Conservation (phyloP, 2,888 invertebrate species). For the Phymatocera aterrima region DNA sequence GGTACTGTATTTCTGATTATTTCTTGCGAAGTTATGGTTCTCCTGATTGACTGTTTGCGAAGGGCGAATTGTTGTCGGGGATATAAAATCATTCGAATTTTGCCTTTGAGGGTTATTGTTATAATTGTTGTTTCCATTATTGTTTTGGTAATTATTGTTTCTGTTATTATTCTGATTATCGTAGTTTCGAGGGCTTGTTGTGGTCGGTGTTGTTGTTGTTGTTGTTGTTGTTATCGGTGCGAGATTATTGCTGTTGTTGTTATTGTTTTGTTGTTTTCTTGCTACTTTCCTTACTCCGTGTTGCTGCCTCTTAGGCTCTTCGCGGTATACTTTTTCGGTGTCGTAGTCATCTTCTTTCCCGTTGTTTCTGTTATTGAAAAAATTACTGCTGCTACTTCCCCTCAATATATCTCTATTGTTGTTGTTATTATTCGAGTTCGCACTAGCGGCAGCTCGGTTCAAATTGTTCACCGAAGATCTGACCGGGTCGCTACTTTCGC, state of each 20-base stretch:
- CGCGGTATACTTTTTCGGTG: conserved; percentile 75
- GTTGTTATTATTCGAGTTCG: conserved; percentile 63
- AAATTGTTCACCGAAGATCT: conserved; percentile 67
- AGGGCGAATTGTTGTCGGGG: conserved; percentile 26
- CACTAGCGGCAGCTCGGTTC: conserved; percentile 64
- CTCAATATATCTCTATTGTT: conserved; percentile 59
- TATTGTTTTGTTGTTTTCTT: conserved; percentile 62
- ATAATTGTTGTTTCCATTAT: conserved; percentile 24
- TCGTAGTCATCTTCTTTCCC: conserved; percentile 76
- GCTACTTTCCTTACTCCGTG: conserved; percentile 64
- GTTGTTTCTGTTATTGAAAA: conserved; percentile 70
- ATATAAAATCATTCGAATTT: conserved; percentile 3
- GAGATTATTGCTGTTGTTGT: conserved; percentile 49
- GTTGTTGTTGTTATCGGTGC: conserved; percentile 54
- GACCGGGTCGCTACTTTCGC: conserved; percentile 74
- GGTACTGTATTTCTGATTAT: conserved; percentile 53
- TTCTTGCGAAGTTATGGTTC: conserved; percentile 33
- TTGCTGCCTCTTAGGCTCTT: conserved; percentile 69
- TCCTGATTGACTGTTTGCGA: not conserved
- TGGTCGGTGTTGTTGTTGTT: conserved; percentile 58
- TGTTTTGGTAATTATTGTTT: conserved; percentile 52
- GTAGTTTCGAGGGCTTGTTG: conserved; percentile 52
- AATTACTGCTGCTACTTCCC: conserved; percentile 66
- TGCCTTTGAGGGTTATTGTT: conserved; percentile 25
- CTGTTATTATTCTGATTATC: conserved; percentile 48